phyloP scores from a whole-genome alignment of 2,888 invertebrate species.

The Phengaris arion region DNA sequence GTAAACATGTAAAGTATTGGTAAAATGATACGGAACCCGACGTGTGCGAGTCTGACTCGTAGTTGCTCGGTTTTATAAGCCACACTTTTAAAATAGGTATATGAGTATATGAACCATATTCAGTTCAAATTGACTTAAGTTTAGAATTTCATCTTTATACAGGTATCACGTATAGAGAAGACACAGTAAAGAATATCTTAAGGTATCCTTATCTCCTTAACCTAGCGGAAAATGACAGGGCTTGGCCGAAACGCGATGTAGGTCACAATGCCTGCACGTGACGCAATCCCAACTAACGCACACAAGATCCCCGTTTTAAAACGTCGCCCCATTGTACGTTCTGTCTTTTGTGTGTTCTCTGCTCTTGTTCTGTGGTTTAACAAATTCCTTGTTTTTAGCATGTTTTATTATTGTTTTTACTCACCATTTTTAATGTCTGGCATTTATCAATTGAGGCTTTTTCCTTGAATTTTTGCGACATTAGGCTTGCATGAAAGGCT shows the following conservation, averaged over 20 bases:
- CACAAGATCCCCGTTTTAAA: slow-evolving; percentile 19
- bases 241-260: slow-evolving; percentile 14
- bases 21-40: too few relatives aligned
- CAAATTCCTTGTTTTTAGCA: slow-evolving; percentile 3
- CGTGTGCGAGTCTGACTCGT: too few relatives aligned
- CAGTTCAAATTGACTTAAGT: neutral
- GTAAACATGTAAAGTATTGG: too few relatives aligned
- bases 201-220: slow-evolving; percentile 10
- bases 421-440: neutral
- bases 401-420: slow-evolving; percentile 8
- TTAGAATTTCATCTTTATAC: neutral
- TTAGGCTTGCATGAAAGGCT: neutral
- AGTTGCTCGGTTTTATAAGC: too few relatives aligned
- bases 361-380: slow-evolving; percentile 3
- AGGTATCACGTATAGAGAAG: neutral
- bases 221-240: slow-evolving; percentile 11
- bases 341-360: slow-evolving; percentile 5
- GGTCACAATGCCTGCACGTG: slow-evolving; percentile 18
- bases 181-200: neutral
- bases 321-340: slow-evolving; percentile 9
- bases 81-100: too few relatives aligned
- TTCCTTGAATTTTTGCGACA: neutral
- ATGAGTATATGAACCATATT: neutral
- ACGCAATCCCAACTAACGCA: slow-evolving; percentile 15
- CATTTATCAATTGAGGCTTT: neutral